Conservation (phyloP, 2,888 invertebrate species). For the Eledone cirrhosa region DNA sequence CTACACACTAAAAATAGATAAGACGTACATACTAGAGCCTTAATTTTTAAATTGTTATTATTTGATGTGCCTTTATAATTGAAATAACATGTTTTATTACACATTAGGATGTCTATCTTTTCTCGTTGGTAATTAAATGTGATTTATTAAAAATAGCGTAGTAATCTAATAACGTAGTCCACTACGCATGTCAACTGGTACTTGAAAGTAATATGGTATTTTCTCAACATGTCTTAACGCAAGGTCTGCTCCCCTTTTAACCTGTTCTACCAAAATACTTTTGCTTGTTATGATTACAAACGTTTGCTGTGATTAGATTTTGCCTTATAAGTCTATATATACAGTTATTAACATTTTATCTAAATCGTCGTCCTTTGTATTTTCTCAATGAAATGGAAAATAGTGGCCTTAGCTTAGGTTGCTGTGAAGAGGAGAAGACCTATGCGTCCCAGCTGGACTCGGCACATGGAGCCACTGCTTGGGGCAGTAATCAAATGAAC, state of each 20-base stretch:
- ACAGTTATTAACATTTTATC: too few relatives aligned
- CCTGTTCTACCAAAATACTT: slow-evolving; percentile 1
- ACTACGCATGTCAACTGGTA: slow-evolving; percentile 25
- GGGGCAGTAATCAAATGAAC: background rate
- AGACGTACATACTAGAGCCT: too few relatives aligned
- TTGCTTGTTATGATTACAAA: slow-evolving; percentile 11
- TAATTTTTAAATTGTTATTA: too few relatives aligned
- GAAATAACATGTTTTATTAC: too few relatives aligned
- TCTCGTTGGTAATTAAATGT: too few relatives aligned
- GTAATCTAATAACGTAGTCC: background rate
- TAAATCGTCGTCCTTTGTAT: background rate
- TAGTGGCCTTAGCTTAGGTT: slow-evolving; percentile 16
- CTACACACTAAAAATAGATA: slow-evolving; percentile 15
- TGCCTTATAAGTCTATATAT: background rate
- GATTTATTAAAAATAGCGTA: background rate
- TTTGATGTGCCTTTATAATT: too few relatives aligned
- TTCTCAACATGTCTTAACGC: slow-evolving; percentile 22
- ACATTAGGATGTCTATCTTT: too few relatives aligned
- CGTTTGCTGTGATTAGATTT: slow-evolving; percentile 4
- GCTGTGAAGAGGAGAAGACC: background rate
- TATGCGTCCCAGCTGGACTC: slow-evolving; percentile 1
- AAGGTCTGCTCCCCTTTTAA: background rate
- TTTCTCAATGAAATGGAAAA: slow-evolving; percentile 28
- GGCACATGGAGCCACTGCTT: background rate
- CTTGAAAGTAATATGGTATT: slow-evolving; percentile 14